These are phyloP conservation scores for Leptinotarsa lineolata DNA, from an alignment of 1,140 invertebrate genomes.

Conservation along the genomic window DNA sequence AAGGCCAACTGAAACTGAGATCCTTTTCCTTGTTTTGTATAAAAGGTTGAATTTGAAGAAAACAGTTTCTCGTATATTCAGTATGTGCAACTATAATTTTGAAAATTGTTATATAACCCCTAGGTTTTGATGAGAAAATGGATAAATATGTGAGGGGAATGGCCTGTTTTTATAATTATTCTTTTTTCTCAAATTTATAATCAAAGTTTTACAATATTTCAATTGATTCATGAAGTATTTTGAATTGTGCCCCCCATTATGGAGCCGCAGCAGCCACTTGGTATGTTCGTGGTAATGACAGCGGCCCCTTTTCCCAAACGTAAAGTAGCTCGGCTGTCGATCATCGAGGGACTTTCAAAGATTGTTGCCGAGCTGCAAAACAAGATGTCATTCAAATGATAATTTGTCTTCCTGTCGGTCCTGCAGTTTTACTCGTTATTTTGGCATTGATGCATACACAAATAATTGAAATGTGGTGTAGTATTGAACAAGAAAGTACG, in stretches of 20 bases:
- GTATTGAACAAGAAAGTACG: conserved; percentile 32
- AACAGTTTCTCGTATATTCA: too few relatives aligned
- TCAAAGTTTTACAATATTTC: neutral
- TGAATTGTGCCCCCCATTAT: conserved; percentile 5
- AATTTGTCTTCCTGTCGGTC: conserved; percentile 55
- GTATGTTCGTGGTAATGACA: neutral
- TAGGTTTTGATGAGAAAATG: too few relatives aligned
- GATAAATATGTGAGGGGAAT: too few relatives aligned
- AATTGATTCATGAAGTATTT: conserved; percentile 11
- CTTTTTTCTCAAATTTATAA: too few relatives aligned
- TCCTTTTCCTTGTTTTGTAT: too few relatives aligned
- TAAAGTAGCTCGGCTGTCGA: conserved; percentile 14
- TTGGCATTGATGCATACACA: conserved; percentile 8
- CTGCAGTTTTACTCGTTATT: conserved; percentile 39
- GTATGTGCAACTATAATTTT: too few relatives aligned
- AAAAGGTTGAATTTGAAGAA: too few relatives aligned
- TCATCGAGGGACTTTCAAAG: conserved; percentile 29
- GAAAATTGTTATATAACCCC: too few relatives aligned
- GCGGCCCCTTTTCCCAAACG: neutral
- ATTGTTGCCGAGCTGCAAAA: conserved; percentile 36
- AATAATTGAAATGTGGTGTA: conserved; percentile 12
- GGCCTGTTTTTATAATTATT: too few relatives aligned
- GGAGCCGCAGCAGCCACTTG: neutral
- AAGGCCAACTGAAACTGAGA: too few relatives aligned
- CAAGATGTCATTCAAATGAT: conserved; percentile 46